Base-by-base conservation (phyloP, 1,140 invertebrate species). In the Agrypnia vestita region DNA sequence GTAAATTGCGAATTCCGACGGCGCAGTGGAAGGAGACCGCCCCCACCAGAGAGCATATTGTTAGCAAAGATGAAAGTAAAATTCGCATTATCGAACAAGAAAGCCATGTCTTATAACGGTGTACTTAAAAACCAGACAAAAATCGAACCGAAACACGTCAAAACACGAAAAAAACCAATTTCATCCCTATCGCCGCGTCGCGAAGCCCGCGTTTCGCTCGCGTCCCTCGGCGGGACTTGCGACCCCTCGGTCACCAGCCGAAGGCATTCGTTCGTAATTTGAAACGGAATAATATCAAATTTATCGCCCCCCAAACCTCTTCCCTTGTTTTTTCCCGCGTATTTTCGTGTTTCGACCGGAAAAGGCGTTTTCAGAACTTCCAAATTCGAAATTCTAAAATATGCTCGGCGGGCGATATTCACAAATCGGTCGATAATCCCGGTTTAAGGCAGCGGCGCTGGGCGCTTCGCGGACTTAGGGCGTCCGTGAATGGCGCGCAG, bases 1-100 rank as follows among this genome's bases (percentile, higher is more conserved):
- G 81, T 82, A 78, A 82, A 82, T 82, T 82, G 78, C 78, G 78
- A 82, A 82, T 80, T 80, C 81, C 78, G 49, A 69, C 75, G 10
- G 61, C 17, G 61, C 35, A 19, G 61, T 21, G 35, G 13, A 19
- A 0, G 13, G 25, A 8, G 9, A 64, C n/a, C 0, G 12, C 17
- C 46, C 15, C 47, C 46, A 8, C 74, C 25, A 64, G 35, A 64
- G 44, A 77, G 19, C 80, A 74, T 81, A 81, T 81, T 81, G 64
- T 78, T 61, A 64, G 69, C 61, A 35, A 55, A 71, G 72, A 69
- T 51, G 74, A 77, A 76, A 80, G 79, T 53, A 81, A 78, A 81
- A 81, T 76, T 78, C 80, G 21, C 55, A 80, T 80, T 64, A 80
- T 80, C 72, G 78, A 75, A 74, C 71, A 59, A 79, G 72, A 80